Conservation (phyloP, 53 echinoderm and acorn worm species). For the Mesocentrotus franciscanus region DNA sequence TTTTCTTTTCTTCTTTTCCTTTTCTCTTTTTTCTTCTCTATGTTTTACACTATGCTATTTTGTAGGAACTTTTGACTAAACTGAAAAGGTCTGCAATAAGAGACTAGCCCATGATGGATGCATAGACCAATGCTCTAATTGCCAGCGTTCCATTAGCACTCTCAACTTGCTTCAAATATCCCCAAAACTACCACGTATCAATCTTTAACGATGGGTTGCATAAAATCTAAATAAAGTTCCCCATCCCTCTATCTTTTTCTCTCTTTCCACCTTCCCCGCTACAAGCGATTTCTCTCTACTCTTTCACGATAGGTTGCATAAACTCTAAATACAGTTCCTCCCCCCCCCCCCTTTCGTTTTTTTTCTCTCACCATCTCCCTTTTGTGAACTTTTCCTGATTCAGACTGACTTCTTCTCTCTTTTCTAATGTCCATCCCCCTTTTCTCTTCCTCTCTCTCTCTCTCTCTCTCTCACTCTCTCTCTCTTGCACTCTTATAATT, state of each 20-base stretch:
- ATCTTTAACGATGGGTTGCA: constrained; percentile 12
- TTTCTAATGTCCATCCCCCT: too few species aligned
- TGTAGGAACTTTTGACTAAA: not conserved
- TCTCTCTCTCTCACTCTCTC: constrained; percentile 20
- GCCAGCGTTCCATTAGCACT: constrained; percentile 46
- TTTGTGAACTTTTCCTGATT: not conserved
- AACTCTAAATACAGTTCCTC: not conserved
- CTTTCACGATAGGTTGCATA: not conserved
- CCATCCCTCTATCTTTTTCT: not conserved
- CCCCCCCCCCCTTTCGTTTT: not conserved
- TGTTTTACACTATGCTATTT: too few species aligned
- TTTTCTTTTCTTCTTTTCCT: too few species aligned
- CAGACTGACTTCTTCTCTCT: too few species aligned
- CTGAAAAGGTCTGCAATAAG: not conserved
- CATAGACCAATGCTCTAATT: constrained; percentile 31
- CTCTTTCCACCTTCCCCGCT: not conserved
- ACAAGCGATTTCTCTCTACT: not conserved
- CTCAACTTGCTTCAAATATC: constrained; percentile 17
- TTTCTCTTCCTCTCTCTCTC: not conserved
- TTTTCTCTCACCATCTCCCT: not conserved
- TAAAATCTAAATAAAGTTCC: not conserved
- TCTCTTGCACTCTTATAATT: not conserved
- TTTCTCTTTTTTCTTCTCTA: too few species aligned
- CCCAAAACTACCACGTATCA: constrained; percentile 4
- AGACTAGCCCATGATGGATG: constrained; percentile 43